phyloP scores from a whole-genome alignment of 2,888 invertebrate species.

The Ferrisia virgata region DNA sequence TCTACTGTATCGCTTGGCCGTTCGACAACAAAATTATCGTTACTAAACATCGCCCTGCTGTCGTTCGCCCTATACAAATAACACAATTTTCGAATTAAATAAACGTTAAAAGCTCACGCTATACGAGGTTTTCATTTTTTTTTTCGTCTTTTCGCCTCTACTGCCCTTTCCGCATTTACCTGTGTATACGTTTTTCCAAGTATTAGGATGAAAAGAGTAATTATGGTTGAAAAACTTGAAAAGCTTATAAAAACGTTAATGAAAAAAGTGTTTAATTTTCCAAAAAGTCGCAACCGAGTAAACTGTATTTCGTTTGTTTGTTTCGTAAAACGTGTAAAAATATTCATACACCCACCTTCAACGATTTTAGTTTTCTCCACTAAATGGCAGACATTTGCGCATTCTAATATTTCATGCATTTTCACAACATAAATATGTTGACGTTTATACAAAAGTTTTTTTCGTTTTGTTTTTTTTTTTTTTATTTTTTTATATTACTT shows the following conservation, averaged over 20 bases:
- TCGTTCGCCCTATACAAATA: slow-evolving; percentile 34
- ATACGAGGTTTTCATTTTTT: not conserved
- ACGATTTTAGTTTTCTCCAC: not conserved
- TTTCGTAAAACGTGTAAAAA: not conserved
- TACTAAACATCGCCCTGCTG: slow-evolving; percentile 32
- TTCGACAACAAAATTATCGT: slow-evolving; percentile 41
- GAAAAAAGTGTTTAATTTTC: slow-evolving; percentile 28
- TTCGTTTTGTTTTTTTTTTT: no score
- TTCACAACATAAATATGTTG: not conserved
- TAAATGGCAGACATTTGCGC: not conserved
- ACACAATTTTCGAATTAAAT: slow-evolving; percentile 43
- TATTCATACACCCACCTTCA: not conserved
- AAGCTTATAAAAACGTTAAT: slow-evolving; percentile 14
- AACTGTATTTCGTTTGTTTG: not conserved
- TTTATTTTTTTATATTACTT: no score
- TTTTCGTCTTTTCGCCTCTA: not conserved
- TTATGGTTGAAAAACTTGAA: slow-evolving; percentile 1
- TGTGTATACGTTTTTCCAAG: not conserved
- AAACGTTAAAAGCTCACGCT: slow-evolving; percentile 41
- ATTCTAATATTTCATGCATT: not conserved
- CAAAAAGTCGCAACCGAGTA: slow-evolving; percentile 6
- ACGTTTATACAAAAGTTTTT: no score
- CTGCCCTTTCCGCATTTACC: not conserved
- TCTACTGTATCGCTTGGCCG: slow-evolving; percentile 11
- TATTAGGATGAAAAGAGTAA: not conserved